Conservation (phyloP, 1,140 invertebrate genomes). For the Orchestia grillus region DNA sequence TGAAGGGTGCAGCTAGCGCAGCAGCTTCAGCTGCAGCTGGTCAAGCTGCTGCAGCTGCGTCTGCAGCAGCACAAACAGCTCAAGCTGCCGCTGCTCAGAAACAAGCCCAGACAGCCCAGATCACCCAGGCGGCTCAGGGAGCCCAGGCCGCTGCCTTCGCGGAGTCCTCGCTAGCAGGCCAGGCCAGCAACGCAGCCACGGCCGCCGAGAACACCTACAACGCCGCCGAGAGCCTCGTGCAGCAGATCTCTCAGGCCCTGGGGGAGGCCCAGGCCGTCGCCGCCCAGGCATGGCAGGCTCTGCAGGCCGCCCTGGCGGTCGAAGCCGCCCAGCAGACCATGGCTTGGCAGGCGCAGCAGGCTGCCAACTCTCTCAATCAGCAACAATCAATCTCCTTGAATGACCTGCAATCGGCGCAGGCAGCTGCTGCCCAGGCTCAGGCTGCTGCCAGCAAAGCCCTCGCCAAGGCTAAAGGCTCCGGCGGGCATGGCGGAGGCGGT, state of each 20-base stretch:
- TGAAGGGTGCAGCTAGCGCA: constrained; percentile 53
- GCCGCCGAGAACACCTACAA: constrained; percentile 58
- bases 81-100: constrained; percentile 43
- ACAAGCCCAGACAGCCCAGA: constrained; percentile 57
- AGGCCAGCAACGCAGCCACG: constrained; percentile 23
- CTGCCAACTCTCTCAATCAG: constrained; percentile 36
- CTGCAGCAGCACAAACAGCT: constrained; percentile 53
- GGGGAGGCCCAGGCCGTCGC: constrained; percentile 46
- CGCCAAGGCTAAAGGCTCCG: constrained; percentile 35
- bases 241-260: constrained; percentile 35
- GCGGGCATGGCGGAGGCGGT: neutral
- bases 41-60: constrained; percentile 4
- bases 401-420: constrained; percentile 58
- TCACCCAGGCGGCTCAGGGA: constrained; percentile 50
- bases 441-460: constrained; percentile 53
- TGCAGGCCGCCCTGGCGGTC: constrained; percentile 41
- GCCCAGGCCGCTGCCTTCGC: constrained; percentile 56
- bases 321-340: constrained; percentile 15
- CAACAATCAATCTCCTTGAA: constrained; percentile 48
- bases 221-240: constrained; percentile 15
- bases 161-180: constrained; percentile 57
- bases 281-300: constrained; percentile 53
- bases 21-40: constrained; percentile 46
- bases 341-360: no score
- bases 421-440: constrained; percentile 45